These are phyloP conservation scores for Leptoteleia sp. DNA, from an alignment of 1,140 invertebrate genomes.

Conservation along the genomic window DNA sequence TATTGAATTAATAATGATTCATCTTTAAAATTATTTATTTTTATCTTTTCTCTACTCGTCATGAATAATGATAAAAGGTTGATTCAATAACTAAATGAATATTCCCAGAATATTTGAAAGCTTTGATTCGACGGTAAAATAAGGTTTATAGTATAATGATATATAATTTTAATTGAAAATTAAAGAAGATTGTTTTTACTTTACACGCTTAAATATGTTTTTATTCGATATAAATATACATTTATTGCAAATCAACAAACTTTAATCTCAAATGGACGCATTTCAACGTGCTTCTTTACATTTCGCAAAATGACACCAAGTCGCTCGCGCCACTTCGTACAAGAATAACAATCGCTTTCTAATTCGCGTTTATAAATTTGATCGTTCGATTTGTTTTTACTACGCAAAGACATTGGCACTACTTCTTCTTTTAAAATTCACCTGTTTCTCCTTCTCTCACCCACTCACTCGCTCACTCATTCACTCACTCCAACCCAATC, in stretches of 20 bases:
- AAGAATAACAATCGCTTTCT: conserved; percentile 59
- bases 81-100: too few species aligned
- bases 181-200: background rate
- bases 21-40: too few species aligned
- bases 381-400: conserved; percentile 21
- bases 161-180: conserved; percentile 1
- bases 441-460: conserved; percentile 15
- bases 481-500: too few species aligned
- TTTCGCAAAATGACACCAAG: conserved; percentile 3
- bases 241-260: conserved; percentile 10
- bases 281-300: conserved; percentile 6
- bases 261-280: conserved; percentile 34
- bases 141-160: background rate
- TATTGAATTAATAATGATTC: background rate
- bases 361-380: conserved; percentile 46
- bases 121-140: too few species aligned
- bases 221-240: background rate
- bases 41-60: too few species aligned
- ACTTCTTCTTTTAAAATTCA: conserved; percentile 40
- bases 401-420: conserved; percentile 62
- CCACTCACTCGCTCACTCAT: too few species aligned
- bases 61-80: too few species aligned
- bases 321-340: conserved; percentile 29
- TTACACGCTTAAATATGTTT: background rate
- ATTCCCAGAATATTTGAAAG: too few species aligned